Evolutionary conservation across 2,888 invertebrate species (phyloP), one percentile per base, ranked within the genome.

Genomic region (Gordius sp.): DNA sequence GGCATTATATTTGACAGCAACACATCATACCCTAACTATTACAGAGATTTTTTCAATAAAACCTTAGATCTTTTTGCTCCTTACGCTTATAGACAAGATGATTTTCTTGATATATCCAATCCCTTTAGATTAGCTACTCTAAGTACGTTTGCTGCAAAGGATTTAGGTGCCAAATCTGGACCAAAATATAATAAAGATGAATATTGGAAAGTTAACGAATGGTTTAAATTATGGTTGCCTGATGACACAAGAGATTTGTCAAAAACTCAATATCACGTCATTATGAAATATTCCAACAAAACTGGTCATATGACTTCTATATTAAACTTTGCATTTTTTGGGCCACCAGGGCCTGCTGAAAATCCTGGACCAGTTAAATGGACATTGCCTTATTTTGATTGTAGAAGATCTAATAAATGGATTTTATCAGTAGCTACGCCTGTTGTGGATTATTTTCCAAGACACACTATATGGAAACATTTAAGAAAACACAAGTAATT

Each of bases 41-140:
- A 86, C 67, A 75, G 82, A 68, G 86, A 86, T 25, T 85, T 87
- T 71, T 89, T 89, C 74, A 93, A 93, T 68, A 85, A 82, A 68
- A 91, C 91, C 0, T 76, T 91, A 70, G 82, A 83, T 0, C 73
- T 83, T 61, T 93, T 91, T 69, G 93, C 87, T 0, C 91, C 91
- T 0, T 75, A 87, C 66, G 84, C 89, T 64, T 67, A 28, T 62
- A 75, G 86, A 60, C 77, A 80, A 28, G 86, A 87, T 67, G 86
- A 87, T 69, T 87, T 85, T 65, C 86, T 86, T 66, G 89, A 93
- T 69, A 87, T 91, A 0, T 84, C 89, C 57, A 91, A 91, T 72
- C 70, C 83, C 63, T 82, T 89, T 68, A 77, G 87, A 67, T 85
- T 87, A 63, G 91, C 91, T 0, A 91, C 91, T 0, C 73, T 87